phyloP scores from a whole-genome alignment of 1,140 invertebrate species.

The Apocrypta bakeri region DNA sequence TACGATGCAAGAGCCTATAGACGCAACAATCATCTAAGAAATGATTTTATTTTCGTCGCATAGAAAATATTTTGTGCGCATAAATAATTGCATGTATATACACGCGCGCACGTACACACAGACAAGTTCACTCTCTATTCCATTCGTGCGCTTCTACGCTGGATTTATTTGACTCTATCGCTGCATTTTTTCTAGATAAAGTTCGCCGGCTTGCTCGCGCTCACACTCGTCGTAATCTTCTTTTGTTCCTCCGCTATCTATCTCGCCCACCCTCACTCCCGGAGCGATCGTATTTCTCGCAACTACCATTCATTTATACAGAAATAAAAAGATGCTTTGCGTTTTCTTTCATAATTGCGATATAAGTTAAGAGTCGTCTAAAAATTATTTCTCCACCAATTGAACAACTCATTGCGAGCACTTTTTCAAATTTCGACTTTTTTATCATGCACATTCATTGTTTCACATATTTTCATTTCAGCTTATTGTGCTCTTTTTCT shows the following conservation, averaged over 20 bases:
- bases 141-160: conserved; percentile 16
- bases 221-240: conserved; percentile 23
- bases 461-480: neutral
- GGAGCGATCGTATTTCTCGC: neutral
- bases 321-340: conserved; percentile 37
- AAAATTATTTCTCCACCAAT: conserved; percentile 11
- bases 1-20: neutral
- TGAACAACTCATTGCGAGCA: conserved; percentile 18
- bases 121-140: conserved; percentile 13
- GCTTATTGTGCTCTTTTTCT: neutral
- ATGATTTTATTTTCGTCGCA: neutral
- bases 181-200: conserved; percentile 3
- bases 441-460: conserved; percentile 2
- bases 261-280: neutral
- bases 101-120: conserved; percentile 35
- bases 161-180: neutral
- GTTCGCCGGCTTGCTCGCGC: conserved; percentile 37
- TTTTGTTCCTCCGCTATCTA: conserved; percentile 25
- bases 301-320: conserved; percentile 21
- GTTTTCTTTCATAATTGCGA: conserved; percentile 28
- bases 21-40: conserved; percentile 13
- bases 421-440: neutral
- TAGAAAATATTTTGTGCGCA: neutral
- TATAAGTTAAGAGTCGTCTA: conserved; percentile 16
- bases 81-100: conserved; percentile 36